Evolutionary conservation across 2,113 vertebrate genomes (phyloP).

Genomic region (Hemiscyllium ocellatum): DNA sequence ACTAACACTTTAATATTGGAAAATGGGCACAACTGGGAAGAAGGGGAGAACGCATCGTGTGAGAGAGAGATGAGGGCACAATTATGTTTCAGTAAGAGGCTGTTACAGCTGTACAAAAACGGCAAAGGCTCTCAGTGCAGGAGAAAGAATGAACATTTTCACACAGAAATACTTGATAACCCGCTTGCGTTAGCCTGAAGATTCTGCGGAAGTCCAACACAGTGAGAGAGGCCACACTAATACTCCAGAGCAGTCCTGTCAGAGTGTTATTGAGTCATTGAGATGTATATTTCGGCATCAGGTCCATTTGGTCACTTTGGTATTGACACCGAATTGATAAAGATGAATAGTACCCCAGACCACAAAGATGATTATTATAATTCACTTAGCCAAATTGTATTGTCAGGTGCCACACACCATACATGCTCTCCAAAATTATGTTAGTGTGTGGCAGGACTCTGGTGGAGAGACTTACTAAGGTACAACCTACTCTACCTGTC

Average conservation of each 20-base stretch:
- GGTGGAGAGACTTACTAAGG: not conserved
- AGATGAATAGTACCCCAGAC: not conserved
- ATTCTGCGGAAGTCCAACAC: not conserved
- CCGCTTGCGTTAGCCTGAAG: not conserved
- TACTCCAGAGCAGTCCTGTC: not conserved
- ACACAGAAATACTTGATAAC: not conserved
- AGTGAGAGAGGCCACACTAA: not conserved
- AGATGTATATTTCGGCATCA: not conserved
- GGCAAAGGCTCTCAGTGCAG: not conserved
- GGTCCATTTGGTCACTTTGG: not conserved
- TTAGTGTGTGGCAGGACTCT: not conserved
- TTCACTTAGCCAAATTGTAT: not conserved
- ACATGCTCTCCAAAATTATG: not conserved
- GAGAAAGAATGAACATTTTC: not conserved
- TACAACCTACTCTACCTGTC: not conserved
- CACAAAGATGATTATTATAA: not conserved
- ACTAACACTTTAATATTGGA: not conserved
- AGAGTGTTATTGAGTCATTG: not conserved
- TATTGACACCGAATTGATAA: not conserved
- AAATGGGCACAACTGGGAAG: not conserved
- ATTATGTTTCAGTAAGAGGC: too few species aligned
- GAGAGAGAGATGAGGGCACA: not conserved
- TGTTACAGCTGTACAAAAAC: not conserved
- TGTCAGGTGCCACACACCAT: too few species aligned
- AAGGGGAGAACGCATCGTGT: not conserved